These are phyloP conservation scores for Trinorchestia longiramus DNA, from an alignment of 1,140 invertebrate genomes.

Conservation along the genomic window DNA sequence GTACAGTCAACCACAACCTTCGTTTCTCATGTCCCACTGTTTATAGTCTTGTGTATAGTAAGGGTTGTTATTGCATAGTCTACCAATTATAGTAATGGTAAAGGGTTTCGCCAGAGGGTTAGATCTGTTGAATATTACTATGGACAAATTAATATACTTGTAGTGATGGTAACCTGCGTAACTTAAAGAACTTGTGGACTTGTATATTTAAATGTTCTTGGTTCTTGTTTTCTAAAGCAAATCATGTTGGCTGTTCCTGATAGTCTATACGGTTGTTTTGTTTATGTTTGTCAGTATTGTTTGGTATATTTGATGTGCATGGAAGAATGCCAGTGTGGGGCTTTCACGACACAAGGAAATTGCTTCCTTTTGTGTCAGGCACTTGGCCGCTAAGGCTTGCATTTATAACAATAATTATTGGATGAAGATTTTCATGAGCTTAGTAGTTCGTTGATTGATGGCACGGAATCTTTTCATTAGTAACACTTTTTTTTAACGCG, in stretches of 20 bases:
- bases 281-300: conserved; percentile 67
- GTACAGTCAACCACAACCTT: conserved; percentile 66
- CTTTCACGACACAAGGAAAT: conserved; percentile 23
- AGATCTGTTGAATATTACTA: conserved; percentile 67
- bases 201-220: conserved; percentile 67
- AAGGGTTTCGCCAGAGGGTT: conserved; percentile 67
- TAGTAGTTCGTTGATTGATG: conserved; percentile 27
- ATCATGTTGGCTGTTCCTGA: conserved; percentile 67
- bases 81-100: conserved; percentile 67
- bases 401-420: conserved; percentile 46
- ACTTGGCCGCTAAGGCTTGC: conserved; percentile 46
- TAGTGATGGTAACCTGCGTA: conserved; percentile 64
- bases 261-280: conserved; percentile 66
- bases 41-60: conserved; percentile 68
- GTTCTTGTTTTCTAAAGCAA: conserved; percentile 67
- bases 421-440: not conserved
- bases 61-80: conserved; percentile 67
- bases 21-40: conserved; percentile 67
- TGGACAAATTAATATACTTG: conserved; percentile 67
- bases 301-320: conserved; percentile 66
- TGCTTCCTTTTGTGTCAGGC: conserved; percentile 8
- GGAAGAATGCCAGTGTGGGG: conserved; percentile 57
- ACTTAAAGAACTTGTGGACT: conserved; percentile 67
- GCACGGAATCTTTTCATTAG: not conserved
- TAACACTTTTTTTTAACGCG: not conserved